These are phyloP conservation scores for Bombus affinis DNA, from an alignment of 1,140 invertebrate genomes.

Conservation along the genomic window DNA sequence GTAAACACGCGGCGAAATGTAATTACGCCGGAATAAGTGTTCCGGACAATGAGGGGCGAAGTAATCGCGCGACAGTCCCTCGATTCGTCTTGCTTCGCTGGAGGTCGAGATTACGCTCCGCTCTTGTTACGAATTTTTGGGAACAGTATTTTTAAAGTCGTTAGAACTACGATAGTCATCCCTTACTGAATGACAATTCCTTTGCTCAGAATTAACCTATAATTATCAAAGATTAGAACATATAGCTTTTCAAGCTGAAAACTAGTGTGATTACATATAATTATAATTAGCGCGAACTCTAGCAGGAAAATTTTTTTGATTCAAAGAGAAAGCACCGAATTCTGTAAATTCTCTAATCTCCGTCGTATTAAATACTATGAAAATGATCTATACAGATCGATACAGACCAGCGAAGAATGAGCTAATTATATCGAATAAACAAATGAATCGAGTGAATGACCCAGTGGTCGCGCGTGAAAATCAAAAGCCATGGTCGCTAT, in stretches of 20 bases:
- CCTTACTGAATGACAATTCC: too few relatives aligned
- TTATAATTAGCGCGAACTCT: too few relatives aligned
- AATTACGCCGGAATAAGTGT: slow-evolving; percentile 47
- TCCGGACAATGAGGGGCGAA: slow-evolving; percentile 10
- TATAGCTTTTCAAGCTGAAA: too few relatives aligned
- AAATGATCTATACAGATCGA: neutral
- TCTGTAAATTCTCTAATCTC: too few relatives aligned
- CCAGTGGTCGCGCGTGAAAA: neutral
- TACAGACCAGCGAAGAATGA: neutral
- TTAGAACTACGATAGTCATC: too few relatives aligned
- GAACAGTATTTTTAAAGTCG: too few relatives aligned
- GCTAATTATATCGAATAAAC: slow-evolving; percentile 27
- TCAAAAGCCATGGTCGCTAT: slow-evolving; percentile 24
- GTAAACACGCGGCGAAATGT: slow-evolving; percentile 41
- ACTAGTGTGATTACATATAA: too few relatives aligned
- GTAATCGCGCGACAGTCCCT: neutral
- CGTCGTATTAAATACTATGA: neutral
- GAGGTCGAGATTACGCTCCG: neutral
- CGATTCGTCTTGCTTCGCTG: slow-evolving; percentile 14
- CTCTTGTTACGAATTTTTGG: neutral
- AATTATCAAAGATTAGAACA: too few relatives aligned
- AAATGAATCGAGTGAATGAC: slow-evolving; percentile 28
- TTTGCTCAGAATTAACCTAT: too few relatives aligned
- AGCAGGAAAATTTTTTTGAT: too few relatives aligned
- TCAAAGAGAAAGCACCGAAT: too few relatives aligned